Evolutionary conservation across 2,888 invertebrate species (phyloP).

Genomic region (Apomyelois bistriatella): DNA sequence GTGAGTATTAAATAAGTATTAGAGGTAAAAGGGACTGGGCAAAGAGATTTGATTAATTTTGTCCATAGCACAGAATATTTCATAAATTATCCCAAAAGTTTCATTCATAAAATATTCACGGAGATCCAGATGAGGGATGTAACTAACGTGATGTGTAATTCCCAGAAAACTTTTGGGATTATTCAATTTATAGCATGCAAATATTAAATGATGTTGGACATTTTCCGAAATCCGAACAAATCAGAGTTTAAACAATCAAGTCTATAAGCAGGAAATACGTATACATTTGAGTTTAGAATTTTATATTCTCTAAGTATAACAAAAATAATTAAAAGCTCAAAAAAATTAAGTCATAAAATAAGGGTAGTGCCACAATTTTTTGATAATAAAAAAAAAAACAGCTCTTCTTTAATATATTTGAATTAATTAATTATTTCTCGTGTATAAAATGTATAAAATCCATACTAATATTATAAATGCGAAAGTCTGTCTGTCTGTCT

Average conservation of each 20-base stretch:
- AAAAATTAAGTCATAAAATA: no score
- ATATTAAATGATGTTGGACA: not conserved
- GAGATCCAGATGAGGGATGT: constrained; percentile 30
- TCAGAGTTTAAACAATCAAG: not conserved
- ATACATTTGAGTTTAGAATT: no score
- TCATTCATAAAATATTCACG: constrained; percentile 46
- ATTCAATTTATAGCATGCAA: constrained; percentile 24
- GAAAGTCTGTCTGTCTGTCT: no score
- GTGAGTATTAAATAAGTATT: constrained; percentile 26
- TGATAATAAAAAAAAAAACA: no score
- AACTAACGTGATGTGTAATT: constrained; percentile 32
- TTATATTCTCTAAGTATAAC: no score
- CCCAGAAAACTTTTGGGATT: constrained; percentile 24
- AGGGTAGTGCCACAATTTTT: no score
- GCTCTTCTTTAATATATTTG: no score
- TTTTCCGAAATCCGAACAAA: not conserved
- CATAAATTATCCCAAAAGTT: constrained; percentile 43
- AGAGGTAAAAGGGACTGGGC: not conserved
- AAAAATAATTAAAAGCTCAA: no score
- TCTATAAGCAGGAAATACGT: no score
- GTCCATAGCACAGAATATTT: constrained; percentile 22
- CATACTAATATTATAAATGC: no score
- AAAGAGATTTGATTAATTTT: not conserved
- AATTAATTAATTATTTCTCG: no score
- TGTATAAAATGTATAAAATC: no score